A percentile compares a stretch with the other conserved stretches of the same genome.
These are phyloP conservation scores for Diorhabda elongata DNA, from an alignment of 1,140 invertebrate species.

Conservation along the genomic window DNA sequence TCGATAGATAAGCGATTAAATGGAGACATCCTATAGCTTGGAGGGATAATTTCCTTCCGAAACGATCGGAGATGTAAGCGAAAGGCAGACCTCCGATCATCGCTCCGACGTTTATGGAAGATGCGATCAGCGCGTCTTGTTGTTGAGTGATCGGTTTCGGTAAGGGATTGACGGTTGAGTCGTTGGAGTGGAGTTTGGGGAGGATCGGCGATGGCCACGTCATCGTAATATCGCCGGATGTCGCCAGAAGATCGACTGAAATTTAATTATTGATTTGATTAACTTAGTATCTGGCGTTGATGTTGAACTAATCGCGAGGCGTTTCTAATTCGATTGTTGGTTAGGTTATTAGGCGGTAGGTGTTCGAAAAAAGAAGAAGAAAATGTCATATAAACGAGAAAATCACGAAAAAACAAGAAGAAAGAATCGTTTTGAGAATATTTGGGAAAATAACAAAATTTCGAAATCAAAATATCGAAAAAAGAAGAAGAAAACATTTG, in stretches of 20 bases:
- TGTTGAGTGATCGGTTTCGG: conserved; percentile 47
- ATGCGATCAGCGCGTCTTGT: conserved; percentile 74
- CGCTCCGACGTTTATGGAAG: conserved; percentile 72
- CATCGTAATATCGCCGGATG: conserved; percentile 17
- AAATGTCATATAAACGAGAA: too few relatives aligned
- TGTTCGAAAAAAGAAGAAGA: too few relatives aligned
- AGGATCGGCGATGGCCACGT: conserved; percentile 69
- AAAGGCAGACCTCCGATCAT: conserved; percentile 51
- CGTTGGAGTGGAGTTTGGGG: conserved; percentile 49
- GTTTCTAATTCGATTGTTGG: too few relatives aligned
- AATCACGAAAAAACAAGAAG: too few relatives aligned
- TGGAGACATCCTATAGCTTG: conserved; percentile 52
- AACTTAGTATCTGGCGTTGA: too few relatives aligned
- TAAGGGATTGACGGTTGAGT: conserved; percentile 32
- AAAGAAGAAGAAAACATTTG: too few relatives aligned
- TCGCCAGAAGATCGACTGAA: conserved; percentile 19
- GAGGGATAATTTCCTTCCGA: conserved; percentile 47
- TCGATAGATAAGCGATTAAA: conserved; percentile 60
- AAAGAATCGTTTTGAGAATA: too few relatives aligned
- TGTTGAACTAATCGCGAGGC: too few relatives aligned
- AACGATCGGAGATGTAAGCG: conserved; percentile 41
- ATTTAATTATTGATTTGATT: background rate
- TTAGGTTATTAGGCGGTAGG: too few relatives aligned
- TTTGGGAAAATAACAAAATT: too few relatives aligned
- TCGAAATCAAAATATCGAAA: too few relatives aligned